Evolutionary conservation across 30 jellyfish, hydroid and myxozoan species (phyloP).

Genomic region (Haliclystus octoradiatus): DNA sequence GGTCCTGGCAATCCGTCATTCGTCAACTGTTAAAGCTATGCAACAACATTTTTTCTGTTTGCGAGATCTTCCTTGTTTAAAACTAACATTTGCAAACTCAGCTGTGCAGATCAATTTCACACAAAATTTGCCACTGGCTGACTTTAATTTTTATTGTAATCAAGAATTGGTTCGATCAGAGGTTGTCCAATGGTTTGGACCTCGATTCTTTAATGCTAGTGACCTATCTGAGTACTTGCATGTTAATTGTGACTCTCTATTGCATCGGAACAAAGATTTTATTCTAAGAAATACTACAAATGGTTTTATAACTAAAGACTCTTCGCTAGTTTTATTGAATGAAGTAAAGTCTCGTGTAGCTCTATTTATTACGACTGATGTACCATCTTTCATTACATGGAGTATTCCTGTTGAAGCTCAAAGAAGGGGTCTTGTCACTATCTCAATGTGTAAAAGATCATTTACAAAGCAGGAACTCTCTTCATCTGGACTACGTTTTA

Average conservation of each 20-base stretch:
- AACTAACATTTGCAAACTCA: no score
- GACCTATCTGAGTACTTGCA: background rate
- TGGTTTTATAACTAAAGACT: background rate
- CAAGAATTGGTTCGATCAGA: no score
- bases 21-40: no score
- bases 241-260: no score
- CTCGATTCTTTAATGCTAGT: background rate
- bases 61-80: no score
- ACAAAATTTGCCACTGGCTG: no score
- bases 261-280: background rate
- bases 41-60: no score
- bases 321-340: background rate
- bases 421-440: background rate
- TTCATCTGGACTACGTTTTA: background rate
- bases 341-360: background rate
- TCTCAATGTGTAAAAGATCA: background rate
- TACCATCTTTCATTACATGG: background rate
- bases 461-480: background rate
- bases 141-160: no score
- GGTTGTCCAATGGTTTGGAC: background rate
- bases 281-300: background rate
- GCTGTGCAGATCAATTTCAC: no score
- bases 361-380: background rate
- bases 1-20: no score
- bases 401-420: background rate